Base-by-base conservation (phyloP, 2,888 invertebrate species). In the Macaria notata region DNA sequence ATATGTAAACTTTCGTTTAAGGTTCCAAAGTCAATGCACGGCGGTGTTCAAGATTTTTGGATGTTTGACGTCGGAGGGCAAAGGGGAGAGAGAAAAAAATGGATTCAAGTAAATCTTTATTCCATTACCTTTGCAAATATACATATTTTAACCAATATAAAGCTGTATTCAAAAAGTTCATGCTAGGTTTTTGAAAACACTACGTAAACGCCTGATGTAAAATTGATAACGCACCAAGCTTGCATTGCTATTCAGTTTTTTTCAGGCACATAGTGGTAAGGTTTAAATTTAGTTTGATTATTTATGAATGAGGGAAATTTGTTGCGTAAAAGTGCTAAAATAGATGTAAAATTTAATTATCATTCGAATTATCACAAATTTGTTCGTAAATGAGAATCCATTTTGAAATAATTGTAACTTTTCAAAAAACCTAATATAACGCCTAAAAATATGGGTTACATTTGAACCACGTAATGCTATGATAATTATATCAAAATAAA, bases 41-140 rank as follows among this genome's bases (percentile, higher is more conserved):
- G 95, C 1, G 95, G 95, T 0, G 80, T 88, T 4, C 95, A 95
- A 70, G 93, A 94, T 31, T 96, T 96, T 75, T 95, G 95, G 92
- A 96, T 97, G 94, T 96, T 94, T 70, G 97, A 97, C 75, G 97
- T 97, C 0, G 97, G 97, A 0, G 97, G 97, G 0, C 97, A 97
- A 78, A 86, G 95, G 56, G 96, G 96, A 8, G 95, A 96, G 73
- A 87, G 96, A 56, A 95, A 95, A 68, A 96, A 96, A 79, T 97
- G 97, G 97, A 96, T 97, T 68, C 94, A 95, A 83, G 94, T 93
- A 56, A 3, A 9, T 53, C 5, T 41, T 41, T 41, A n/a, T 9
- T n/a, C 9, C 9, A 41, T 3, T n/a, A 41, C 9, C 41, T 41
- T 41, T 36, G 7, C 0, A 36, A 36, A 6, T 36, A 36, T 36